Evolutionary conservation across 2,797 vertebrate species (phyloP), one percentile per base, ranked within the genome.

Genomic region (Onychomys leucogaster): DNA sequence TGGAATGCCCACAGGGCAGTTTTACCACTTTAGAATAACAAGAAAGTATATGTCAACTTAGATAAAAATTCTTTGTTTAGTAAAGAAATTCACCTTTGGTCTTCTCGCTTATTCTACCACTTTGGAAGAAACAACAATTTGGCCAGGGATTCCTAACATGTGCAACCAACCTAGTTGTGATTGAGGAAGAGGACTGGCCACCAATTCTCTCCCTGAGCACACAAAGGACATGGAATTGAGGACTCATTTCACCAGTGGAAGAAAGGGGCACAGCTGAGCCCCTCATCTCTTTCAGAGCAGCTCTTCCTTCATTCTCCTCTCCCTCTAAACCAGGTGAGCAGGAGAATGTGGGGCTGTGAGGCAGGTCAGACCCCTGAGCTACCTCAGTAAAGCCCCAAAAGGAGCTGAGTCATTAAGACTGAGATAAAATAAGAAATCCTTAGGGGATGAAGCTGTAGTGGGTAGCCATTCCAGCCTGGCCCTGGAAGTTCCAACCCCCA

Each of bases 181-280:
- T 0, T 27, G 55, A 55, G 1, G 8, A 73, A 73, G 16, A 14
- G 73, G 49, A 87, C 6, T 0, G 25, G 49, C 46, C 14, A 34
- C 32, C 0, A 5, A 21, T 34, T 55, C 9, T 41, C 57, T 34
- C 83, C 46, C 34, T 37, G 34, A 34, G 9, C 23, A 59, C 65
- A 9, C 63, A 21, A 21, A 41, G 49, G 34, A 75, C 1, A 1
- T 0, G 2, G 9, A 25, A 57, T 10, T 16, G n/a, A n/a, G 61
- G 1, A 6, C 8, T 12, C 14, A 1, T 4, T 59, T 37, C 0
- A 17, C n/a, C 67, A 13, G 0, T 0, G 3, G 43, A 29, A 32
- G 9, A 52, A 82, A 52, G 8, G 2, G 46, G 19, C 29, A n/a
- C 41, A 76, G 46, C 4, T 2, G 2, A n/a, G 3, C 3, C 29